Conservation (phyloP, 2,888 invertebrate species). For the Acleris literana region DNA sequence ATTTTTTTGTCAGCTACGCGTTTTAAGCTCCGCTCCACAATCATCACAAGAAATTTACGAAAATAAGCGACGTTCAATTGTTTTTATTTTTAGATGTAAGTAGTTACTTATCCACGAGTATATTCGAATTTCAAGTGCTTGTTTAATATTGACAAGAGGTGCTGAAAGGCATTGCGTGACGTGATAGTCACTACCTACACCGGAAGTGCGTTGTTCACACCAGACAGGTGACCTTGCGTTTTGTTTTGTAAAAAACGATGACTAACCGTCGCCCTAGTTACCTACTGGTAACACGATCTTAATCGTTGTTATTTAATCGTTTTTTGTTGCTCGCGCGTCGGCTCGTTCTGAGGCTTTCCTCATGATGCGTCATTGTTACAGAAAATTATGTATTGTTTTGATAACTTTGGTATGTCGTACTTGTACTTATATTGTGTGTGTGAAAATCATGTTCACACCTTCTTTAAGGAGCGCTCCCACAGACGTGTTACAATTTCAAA, state of each 20-base stretch:
- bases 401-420: too few species aligned
- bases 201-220: slow-evolving; percentile 71
- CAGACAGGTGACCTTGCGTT: slow-evolving; percentile 71
- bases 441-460: too few species aligned
- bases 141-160: not conserved
- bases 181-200: slow-evolving; percentile 38
- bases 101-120: too few species aligned
- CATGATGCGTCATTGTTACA: too few species aligned
- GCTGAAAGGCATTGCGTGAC: slow-evolving; percentile 19
- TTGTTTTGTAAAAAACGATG: slow-evolving; percentile 61
- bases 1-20: too few species aligned
- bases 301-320: slow-evolving; percentile 40
- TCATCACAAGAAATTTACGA: not conserved
- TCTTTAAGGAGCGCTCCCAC: too few species aligned
- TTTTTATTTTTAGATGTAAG: not conserved
- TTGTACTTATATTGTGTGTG: too few species aligned
- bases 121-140: not conserved
- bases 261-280: slow-evolving; percentile 54
- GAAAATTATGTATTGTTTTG: too few species aligned
- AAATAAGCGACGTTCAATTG: not conserved
- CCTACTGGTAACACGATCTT: slow-evolving; percentile 48
- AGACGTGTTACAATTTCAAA: too few species aligned
- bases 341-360: too few species aligned
- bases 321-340: slow-evolving; percentile 9
- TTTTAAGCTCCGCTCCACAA: too few species aligned